Percentiles rank a stretch among this genome's conserved stretches.
Conservation (phyloP, 1,140 invertebrate genomes). For the Nautilus pompilius region DNA sequence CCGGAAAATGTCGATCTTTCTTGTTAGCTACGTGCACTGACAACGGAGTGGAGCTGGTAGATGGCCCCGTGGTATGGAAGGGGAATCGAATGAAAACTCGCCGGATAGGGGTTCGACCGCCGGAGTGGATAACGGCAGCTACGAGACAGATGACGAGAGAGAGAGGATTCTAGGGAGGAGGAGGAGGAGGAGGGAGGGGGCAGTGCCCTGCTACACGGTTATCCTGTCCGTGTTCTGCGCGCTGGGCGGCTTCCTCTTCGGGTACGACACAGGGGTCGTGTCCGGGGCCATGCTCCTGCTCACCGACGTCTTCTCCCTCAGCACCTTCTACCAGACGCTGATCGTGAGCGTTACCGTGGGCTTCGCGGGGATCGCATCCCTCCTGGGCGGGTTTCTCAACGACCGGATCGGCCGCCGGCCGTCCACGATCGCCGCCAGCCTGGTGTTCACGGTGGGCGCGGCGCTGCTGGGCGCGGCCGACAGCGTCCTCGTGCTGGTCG, state of each 20-base stretch:
- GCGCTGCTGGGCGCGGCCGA: conserved; percentile 58
- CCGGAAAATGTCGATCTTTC: too few species aligned
- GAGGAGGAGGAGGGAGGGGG: too few species aligned
- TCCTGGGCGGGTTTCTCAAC: conserved; percentile 54
- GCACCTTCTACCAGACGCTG: conserved; percentile 55
- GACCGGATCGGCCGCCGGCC: conserved; percentile 60
- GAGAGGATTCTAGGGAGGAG: too few species aligned
- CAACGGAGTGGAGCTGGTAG: too few species aligned
- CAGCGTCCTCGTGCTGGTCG: conserved; percentile 56
- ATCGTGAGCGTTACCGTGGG: conserved; percentile 57
- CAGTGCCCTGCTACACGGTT: too few species aligned
- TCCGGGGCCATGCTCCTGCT: conserved; percentile 63
- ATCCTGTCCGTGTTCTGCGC: conserved; percentile 59
- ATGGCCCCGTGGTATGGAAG: too few species aligned
- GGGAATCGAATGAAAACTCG: too few species aligned
- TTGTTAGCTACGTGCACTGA: too few species aligned
- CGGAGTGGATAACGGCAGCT: too few species aligned
- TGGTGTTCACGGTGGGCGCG: conserved; percentile 61
- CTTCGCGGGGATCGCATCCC: conserved; percentile 26
- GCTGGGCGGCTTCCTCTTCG: conserved; percentile 65
- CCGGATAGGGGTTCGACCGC: too few species aligned
- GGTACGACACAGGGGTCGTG: conserved; percentile 66
- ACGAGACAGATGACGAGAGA: too few species aligned
- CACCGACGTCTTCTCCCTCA: conserved; percentile 53
- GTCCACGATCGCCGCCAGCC: conserved; percentile 60